Evolutionary conservation across 1,140 invertebrate species (phyloP).

Genomic region (Rhynchophorus ferrugineus): DNA sequence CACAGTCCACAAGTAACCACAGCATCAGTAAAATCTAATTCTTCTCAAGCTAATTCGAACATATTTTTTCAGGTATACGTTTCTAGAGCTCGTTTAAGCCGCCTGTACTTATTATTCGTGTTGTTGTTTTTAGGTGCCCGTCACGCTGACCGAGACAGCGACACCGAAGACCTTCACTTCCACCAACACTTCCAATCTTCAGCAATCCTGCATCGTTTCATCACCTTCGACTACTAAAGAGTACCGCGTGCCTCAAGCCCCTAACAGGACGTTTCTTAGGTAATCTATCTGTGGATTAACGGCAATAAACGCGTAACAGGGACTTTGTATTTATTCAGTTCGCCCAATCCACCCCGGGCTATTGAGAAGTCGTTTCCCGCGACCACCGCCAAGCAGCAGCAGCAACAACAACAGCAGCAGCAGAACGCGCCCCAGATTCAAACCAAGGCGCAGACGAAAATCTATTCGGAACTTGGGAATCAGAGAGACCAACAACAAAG

Average conservation of each 20-base stretch:
- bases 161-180: conserved; percentile 44
- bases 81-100: background rate
- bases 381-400: conserved; percentile 46
- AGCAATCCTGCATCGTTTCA: conserved; percentile 65
- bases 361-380: conserved; percentile 39
- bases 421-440: conserved; percentile 48
- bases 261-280: conserved; percentile 26
- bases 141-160: conserved; percentile 35
- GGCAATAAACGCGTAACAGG: no score
- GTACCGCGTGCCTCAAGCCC: conserved; percentile 48
- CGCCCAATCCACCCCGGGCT: conserved; percentile 28
- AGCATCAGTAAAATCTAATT: conserved; percentile 46
- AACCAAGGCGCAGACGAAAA: conserved; percentile 62
- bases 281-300: no score
- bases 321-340: no score
- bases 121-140: conserved; percentile 37
- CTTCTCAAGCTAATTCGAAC: conserved; percentile 46
- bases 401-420: no score
- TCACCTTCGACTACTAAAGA: conserved; percentile 54
- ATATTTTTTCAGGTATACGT: conserved; percentile 56
- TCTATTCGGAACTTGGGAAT: conserved; percentile 52
- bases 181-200: conserved; percentile 50
- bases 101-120: background rate
- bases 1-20: conserved; percentile 52
- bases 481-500: conserved; percentile 45